Evolutionary conservation across 2,797 vertebrate genomes (phyloP).

Genomic region (Alcedo quadribrachys): DNA sequence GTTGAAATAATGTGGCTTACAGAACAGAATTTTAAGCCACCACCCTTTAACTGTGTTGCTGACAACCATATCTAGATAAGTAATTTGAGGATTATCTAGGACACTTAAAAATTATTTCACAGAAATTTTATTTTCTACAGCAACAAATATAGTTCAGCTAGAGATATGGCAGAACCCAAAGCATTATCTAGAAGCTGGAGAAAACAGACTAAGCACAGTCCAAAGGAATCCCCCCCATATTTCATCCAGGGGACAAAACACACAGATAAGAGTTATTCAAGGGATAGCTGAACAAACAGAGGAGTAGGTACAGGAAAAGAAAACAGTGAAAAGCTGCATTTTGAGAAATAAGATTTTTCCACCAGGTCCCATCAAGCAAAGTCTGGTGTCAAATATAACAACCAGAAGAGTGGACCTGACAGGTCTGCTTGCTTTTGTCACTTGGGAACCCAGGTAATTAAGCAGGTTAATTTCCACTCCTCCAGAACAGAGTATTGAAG

Average conservation of each 20-base stretch:
- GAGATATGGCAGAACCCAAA: not conserved
- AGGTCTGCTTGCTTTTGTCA: too few relatives aligned
- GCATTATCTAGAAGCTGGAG: not conserved
- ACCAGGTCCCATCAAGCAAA: rapidly evolving
- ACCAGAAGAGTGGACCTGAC: not conserved
- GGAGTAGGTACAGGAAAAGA: not conserved
- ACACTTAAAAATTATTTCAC: not conserved
- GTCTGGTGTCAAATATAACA: too few relatives aligned
- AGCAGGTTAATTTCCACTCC: not conserved
- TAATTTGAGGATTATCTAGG: not conserved
- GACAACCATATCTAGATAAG: not conserved
- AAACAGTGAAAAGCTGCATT: not conserved
- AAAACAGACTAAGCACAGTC: not conserved
- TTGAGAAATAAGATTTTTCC: not conserved
- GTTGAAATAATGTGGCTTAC: not conserved
- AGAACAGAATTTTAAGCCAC: not conserved
- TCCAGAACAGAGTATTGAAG: not conserved
- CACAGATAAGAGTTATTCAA: not conserved
- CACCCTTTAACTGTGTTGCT: not conserved
- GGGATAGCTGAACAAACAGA: not conserved
- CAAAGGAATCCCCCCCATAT: not conserved
- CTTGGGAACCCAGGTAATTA: not conserved
- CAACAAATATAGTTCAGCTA: not conserved
- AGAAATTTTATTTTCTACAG: not conserved
- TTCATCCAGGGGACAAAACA: not conserved